Evolutionary conservation across 2,113 vertebrate genomes (phyloP).

Genomic region (Grallaria varia): DNA sequence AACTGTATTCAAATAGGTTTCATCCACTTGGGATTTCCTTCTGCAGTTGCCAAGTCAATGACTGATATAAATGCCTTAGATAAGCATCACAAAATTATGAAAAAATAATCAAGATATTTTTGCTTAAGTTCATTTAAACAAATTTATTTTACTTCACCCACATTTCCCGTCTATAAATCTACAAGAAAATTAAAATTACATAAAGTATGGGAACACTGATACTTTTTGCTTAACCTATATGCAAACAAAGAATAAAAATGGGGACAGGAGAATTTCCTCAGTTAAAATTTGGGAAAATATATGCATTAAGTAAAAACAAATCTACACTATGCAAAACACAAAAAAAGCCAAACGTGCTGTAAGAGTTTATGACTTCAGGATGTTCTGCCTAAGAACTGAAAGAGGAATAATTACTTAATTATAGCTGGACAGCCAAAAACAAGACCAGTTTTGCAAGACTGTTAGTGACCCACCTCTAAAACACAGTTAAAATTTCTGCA

Average conservation of each 20-base stretch:
- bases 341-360: not conserved
- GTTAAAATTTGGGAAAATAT: not conserved
- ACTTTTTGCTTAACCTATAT: not conserved
- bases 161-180: not conserved
- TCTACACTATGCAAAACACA: not conserved
- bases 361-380: not conserved
- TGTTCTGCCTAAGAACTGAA: not conserved
- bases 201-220: not conserved
- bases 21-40: not conserved
- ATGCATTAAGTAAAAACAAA: not conserved
- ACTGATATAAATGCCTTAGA: not conserved
- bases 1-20: conserved; percentile 34
- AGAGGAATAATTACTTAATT: not conserved
- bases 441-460: not conserved
- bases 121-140: not conserved
- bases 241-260: not conserved
- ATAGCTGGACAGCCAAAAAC: not conserved
- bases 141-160: not conserved
- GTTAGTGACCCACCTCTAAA: not conserved
- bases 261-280: not conserved
- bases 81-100: not conserved
- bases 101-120: not conserved
- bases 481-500: not conserved
- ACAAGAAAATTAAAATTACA: not conserved
- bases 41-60: not conserved